phyloP scores from a whole-genome alignment of 2,888 invertebrate species.

The Cyrtodaria siliqua region DNA sequence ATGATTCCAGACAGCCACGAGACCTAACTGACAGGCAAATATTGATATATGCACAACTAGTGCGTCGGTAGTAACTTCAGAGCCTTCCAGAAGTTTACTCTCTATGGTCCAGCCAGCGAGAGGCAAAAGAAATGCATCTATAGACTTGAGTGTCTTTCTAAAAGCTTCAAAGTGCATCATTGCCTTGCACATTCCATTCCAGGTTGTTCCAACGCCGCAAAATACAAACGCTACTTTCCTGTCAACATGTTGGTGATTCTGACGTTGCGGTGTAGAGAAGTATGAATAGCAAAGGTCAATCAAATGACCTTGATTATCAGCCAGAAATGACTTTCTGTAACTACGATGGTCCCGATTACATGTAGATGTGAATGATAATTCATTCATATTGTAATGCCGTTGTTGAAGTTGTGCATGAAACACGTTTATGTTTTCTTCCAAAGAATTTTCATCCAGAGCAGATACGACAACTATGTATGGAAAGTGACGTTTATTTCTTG shows the following conservation, averaged over 20 bases:
- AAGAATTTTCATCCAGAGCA: too few relatives aligned
- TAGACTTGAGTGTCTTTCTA: slow-evolving; percentile 31
- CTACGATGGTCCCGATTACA: slow-evolving; percentile 58
- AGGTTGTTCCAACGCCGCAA: slow-evolving; percentile 67
- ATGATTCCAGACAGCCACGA: slow-evolving; percentile 61
- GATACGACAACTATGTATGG: too few relatives aligned
- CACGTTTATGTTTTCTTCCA: too few relatives aligned
- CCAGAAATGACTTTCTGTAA: slow-evolving; percentile 38
- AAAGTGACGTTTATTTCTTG: too few relatives aligned
- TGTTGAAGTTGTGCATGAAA: too few relatives aligned
- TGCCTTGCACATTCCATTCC: slow-evolving; percentile 64
- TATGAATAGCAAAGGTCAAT: too few relatives aligned
- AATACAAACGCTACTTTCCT: slow-evolving; percentile 67
- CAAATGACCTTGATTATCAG: neutral
- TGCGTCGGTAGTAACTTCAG: slow-evolving; percentile 44
- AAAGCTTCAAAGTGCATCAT: slow-evolving; percentile 48
- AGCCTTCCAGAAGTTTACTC: slow-evolving; percentile 21
- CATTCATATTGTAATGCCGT: too few relatives aligned
- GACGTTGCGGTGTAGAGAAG: too few relatives aligned
- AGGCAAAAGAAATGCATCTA: slow-evolving; percentile 34
- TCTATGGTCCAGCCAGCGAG: slow-evolving; percentile 27
- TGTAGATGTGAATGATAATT: slow-evolving; percentile 60
- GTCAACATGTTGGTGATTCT: neutral
- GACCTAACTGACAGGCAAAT: slow-evolving; percentile 73
- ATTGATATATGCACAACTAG: slow-evolving; percentile 70